phyloP scores from a whole-genome alignment of 37 sponge, comb jelly and placozoan species.

The Spongilla lacustris region DNA sequence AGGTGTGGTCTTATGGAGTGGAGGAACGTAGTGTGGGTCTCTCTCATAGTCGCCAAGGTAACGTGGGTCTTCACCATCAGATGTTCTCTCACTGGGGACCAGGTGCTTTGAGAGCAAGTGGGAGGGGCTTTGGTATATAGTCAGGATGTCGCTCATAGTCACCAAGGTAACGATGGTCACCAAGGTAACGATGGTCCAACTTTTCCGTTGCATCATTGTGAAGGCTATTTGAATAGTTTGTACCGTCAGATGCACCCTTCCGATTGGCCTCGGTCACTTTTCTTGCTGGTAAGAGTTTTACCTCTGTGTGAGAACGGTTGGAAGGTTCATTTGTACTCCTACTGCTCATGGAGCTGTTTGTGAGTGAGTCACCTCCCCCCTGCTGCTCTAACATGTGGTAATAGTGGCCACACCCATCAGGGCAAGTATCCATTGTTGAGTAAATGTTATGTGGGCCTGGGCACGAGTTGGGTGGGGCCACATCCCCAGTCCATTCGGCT shows the following conservation, averaged over 20 bases:
- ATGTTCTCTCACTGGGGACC: neutral
- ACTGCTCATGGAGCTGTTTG: neutral
- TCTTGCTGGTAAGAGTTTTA: too few relatives aligned
- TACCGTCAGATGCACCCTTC: too few relatives aligned
- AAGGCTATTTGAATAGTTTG: too few relatives aligned
- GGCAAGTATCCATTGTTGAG: neutral
- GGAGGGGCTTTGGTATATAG: neutral
- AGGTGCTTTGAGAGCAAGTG: neutral
- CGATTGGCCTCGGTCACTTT: too few relatives aligned
- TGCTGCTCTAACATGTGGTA: neutral
- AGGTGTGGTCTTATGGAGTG: neutral
- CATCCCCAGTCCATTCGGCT: neutral
- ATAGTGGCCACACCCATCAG: neutral
- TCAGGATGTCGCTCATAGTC: neutral
- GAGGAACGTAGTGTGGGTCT: constrained; percentile 16
- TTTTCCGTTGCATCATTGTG: too few relatives aligned
- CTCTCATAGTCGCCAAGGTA: constrained; percentile 36
- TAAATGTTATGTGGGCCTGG: neutral
- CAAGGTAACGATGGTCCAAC: too few relatives aligned
- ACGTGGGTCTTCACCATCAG: constrained; percentile 11
- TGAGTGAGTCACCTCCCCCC: neutral
- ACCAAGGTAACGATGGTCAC: neutral
- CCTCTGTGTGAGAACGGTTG: too few relatives aligned
- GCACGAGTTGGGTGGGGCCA: neutral
- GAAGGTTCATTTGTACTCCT: too few relatives aligned